Evolutionary conservation across 2,113 vertebrate genomes (phyloP).

Genomic region (Dendropsophus ebraccatus): DNA sequence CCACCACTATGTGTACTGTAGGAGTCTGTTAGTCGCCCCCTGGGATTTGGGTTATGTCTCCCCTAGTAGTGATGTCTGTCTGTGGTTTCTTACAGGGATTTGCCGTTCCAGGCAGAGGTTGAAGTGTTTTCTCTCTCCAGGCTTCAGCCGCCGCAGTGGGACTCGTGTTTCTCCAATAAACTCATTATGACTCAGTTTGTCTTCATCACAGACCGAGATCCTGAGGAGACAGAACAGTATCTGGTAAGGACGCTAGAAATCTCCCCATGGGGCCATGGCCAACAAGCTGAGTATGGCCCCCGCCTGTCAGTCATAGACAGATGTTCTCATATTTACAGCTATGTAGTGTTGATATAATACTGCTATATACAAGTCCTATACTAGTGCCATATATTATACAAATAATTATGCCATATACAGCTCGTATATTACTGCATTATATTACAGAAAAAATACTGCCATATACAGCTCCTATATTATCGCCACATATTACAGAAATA

Average conservation of each 20-base stretch:
- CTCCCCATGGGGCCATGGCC: not conserved
- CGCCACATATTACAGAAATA: not conserved
- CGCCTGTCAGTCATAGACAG: no score
- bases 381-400: no score
- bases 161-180: constrained; percentile 86
- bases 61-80: not conserved
- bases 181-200: constrained; percentile 89
- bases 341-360: no score
- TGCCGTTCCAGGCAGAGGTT: constrained; percentile 85
- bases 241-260: not conserved
- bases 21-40: not conserved
- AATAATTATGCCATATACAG: no score
- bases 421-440: no score
- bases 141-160: constrained; percentile 81
- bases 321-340: no score
- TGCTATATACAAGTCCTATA: no score
- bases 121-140: constrained; percentile 81
- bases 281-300: not conserved
- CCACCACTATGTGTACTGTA: not conserved
- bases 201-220: constrained; percentile 88
- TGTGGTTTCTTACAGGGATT: constrained; percentile 69
- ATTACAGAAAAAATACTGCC: no score
- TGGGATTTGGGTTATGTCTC: no score
- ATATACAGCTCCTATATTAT: no score
- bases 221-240: constrained; percentile 63